Base-by-base conservation (phyloP, 2,797 vertebrate genomes). In the Anas bernieri region DNA sequence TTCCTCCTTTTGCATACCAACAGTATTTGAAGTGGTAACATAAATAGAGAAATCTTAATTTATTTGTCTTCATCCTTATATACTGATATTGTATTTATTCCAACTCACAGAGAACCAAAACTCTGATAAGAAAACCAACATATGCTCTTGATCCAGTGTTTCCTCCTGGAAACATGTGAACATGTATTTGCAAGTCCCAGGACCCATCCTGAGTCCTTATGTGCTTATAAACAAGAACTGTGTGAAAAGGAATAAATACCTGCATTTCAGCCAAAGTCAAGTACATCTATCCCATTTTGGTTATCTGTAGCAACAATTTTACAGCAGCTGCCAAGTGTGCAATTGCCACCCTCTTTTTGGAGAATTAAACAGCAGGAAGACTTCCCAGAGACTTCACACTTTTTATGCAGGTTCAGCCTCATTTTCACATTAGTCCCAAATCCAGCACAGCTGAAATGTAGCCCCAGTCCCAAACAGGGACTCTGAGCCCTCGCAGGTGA, bases 311-410 rank as follows among this genome's bases (percentile, higher is more conserved):
- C 80, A 80, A 86, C 77, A 93, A 92, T 91, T 95, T 96, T 90
- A 84, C 90, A 95, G 87, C 85, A 77, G 80, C 88, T 68, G 80
- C 59, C 0, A 11, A 62, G 83, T 84, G 82, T 85, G 91, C 64
- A 61, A 93, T 83, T 90, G 72, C 45, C 86, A 76, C 81, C 62
- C 69, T 43, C 59, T n/a, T 92, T 84, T 84, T 3, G 22, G 77
- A 83, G 74, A 93, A 93, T 84, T 86, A 93, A 91, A 90, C 41
- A 90, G 77, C 88, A 85, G 30, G 80, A 97, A 76, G 61, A 72
- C 48, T 64, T 84, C 92, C 86, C 18, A 86, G 92, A 86, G 89
- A 83, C 75, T 90, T 94, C 78, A 46, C 94, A 92, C 91, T 79
- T 90, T 82, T 92, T 92, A 78, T 5, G 17, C 2, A 13, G 75